Evolutionary conservation across 64 coral and sea anemone genomes (phyloP), one percentile per base, ranked within the genome.

Genomic region (Montipora foliosa): DNA sequence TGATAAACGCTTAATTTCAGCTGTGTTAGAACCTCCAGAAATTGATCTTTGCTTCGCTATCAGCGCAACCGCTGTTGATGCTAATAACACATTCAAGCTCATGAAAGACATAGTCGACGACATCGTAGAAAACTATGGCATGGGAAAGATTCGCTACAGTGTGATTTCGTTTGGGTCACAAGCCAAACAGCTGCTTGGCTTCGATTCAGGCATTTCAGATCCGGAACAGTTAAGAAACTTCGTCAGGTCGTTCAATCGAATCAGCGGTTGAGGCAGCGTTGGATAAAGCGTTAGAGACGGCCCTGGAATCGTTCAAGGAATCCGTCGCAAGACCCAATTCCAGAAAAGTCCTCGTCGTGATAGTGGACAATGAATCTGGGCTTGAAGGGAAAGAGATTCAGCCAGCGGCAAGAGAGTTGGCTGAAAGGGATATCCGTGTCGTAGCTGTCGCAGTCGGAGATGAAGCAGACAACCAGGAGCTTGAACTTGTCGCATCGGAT

Each of bases 361-460:
- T 97, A 37, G 84, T 59, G 17, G 96, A 97, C 82, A 81, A 81
- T 3, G 81, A 76, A 49, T 92, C 96, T n/a, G 87, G 59, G 4
- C 83, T 91, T 8, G 76, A 85, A 5, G 8, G 12, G 8, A 37
- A 84, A 66, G 75, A 91, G 24, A 66, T 97, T 49, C 37, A 22
- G 75, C n/a, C 86, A 55, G 79, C 25, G 49, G 79, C 84, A 11
- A 83, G 60, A 60, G 15, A 69, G 19, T 69, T 97, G 37, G 72
- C 53, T 21, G 45, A 95, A 44, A 62, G 19, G 4, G 80, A 61
- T 57, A 67, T 95, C 68, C 60, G 55, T 47, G 72, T 97, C n/a
- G 92, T 97, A 49, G 81, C 95, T 77, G 84, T 97, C 55, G 96
- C 89, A 44, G 77, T 97, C 76, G 96, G 93, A 80, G 66, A 85